A percentile compares a stretch with the other conserved stretches of the same genome.
Evolutionary conservation across 2,888 invertebrate genomes (phyloP).

Genomic region (Xestia xanthographa): DNA sequence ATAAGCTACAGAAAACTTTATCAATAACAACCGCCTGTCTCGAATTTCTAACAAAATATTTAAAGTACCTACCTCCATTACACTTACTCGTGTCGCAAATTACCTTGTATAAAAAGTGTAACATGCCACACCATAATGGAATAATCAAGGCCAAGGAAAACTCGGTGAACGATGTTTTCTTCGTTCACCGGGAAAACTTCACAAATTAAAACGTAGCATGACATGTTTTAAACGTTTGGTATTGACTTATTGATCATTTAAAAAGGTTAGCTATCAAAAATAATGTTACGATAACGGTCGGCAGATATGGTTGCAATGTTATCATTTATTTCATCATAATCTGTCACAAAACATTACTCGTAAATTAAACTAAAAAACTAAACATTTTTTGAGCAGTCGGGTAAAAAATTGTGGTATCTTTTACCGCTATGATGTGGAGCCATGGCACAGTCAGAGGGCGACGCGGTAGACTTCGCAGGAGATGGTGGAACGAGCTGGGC

Average conservation of each 20-base stretch:
- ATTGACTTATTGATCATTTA: slow-evolving; percentile 16
- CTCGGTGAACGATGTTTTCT: too few relatives aligned
- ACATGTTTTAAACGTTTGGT: neutral
- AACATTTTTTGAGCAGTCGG: too few relatives aligned
- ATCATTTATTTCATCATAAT: slow-evolving; percentile 27
- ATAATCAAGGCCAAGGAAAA: slow-evolving; percentile 14
- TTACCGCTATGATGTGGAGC: too few relatives aligned
- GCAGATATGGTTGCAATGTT: slow-evolving; percentile 6
- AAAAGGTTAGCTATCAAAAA: slow-evolving; percentile 19
- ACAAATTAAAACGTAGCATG: slow-evolving; percentile 1
- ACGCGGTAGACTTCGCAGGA: too few relatives aligned
- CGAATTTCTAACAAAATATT: neutral
- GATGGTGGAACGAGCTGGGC: too few relatives aligned
- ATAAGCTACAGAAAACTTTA: neutral
- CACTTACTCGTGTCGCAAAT: slow-evolving; percentile 9
- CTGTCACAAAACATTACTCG: neutral
- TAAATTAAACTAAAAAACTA: neutral
- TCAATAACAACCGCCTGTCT: too few relatives aligned
- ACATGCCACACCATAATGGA: slow-evolving; percentile 7
- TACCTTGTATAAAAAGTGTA: slow-evolving; percentile 10
- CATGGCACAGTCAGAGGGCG: too few relatives aligned
- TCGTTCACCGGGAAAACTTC: too few relatives aligned
- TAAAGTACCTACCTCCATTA: neutral
- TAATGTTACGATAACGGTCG: slow-evolving; percentile 20
- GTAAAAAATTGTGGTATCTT: too few relatives aligned